Percentiles rank a stretch among this genome's conserved stretches.
Evolutionary conservation across 1,140 invertebrate species (phyloP).

Genomic region (Ceratina calcarata): DNA sequence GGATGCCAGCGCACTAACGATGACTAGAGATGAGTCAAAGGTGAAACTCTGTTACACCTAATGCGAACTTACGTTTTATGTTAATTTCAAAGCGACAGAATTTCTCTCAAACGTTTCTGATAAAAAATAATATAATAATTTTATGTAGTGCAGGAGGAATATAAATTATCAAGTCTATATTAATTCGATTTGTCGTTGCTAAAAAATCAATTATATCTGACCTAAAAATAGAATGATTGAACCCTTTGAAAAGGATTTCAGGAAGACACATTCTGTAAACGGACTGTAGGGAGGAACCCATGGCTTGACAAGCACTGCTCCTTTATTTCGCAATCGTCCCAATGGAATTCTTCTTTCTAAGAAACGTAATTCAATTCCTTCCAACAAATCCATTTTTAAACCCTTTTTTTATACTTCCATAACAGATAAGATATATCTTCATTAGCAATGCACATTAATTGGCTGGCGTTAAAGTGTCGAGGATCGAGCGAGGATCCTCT

Average conservation of each 20-base stretch:
- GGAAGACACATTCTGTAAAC: constrained; percentile 5
- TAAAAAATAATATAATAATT: no score
- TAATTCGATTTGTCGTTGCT: no score
- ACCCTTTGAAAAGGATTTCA: background rate
- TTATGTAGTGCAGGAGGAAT: no score
- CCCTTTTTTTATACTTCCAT: no score
- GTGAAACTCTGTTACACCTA: background rate
- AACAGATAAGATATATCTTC: no score
- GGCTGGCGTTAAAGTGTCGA: background rate
- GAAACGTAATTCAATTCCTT: constrained; percentile 56
- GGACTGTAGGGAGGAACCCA: constrained; percentile 3
- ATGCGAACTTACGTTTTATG: no score
- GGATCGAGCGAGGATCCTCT: background rate
- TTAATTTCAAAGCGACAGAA: no score
- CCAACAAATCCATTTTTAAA: no score
- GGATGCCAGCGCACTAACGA: background rate
- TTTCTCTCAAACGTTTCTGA: no score
- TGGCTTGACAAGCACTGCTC: constrained; percentile 40
- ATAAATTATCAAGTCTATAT: no score
- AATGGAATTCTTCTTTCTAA: constrained; percentile 38
- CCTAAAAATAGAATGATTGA: background rate
- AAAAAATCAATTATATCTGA: no score
- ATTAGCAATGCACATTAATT: background rate
- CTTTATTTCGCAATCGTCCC: constrained; percentile 21
- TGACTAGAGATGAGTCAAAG: background rate